These are phyloP conservation scores for Leptopilina syphax DNA, from an alignment of 2,888 invertebrate species.

Conservation along the genomic window DNA sequence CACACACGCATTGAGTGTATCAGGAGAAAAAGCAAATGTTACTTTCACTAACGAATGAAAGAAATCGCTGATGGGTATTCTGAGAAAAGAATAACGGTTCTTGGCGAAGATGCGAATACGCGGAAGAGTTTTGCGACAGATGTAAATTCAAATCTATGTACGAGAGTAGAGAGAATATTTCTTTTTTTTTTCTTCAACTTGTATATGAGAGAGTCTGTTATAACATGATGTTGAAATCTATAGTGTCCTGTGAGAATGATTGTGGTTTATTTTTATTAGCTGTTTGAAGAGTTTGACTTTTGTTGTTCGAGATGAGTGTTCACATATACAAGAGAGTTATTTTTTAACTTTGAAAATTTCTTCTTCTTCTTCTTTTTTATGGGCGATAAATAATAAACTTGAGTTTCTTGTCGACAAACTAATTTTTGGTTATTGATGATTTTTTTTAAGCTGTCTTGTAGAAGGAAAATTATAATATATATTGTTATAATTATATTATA, in stretches of 20 bases:
- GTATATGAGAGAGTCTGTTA: not conserved
- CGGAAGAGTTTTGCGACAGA: conserved; percentile 41
- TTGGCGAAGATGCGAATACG: conserved; percentile 14
- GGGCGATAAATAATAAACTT: too few species aligned
- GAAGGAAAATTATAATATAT: too few species aligned
- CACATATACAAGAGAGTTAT: not conserved
- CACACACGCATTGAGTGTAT: not conserved
- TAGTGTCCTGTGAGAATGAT: conserved; percentile 18
- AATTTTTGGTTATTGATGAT: too few species aligned
- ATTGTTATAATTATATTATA: too few species aligned
- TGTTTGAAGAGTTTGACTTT: not conserved
- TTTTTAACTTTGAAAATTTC: too few species aligned
- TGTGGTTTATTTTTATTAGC: conserved; percentile 15
- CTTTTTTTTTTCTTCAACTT: too few species aligned
- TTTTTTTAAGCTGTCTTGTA: too few species aligned
- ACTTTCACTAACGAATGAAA: conserved; percentile 64
- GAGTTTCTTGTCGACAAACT: too few species aligned
- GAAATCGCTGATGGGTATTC: conserved; percentile 54
- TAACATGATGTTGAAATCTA: conserved; percentile 12
- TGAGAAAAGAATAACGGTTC: conserved; percentile 52
- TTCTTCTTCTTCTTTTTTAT: too few species aligned
- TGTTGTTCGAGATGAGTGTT: not conserved
- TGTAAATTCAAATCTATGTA: conserved; percentile 35
- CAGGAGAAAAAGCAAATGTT: conserved; percentile 47
- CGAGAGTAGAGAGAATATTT: not conserved